Conservation (phyloP, 2,797 vertebrate genomes). For the Streptopelia turtur region DNA sequence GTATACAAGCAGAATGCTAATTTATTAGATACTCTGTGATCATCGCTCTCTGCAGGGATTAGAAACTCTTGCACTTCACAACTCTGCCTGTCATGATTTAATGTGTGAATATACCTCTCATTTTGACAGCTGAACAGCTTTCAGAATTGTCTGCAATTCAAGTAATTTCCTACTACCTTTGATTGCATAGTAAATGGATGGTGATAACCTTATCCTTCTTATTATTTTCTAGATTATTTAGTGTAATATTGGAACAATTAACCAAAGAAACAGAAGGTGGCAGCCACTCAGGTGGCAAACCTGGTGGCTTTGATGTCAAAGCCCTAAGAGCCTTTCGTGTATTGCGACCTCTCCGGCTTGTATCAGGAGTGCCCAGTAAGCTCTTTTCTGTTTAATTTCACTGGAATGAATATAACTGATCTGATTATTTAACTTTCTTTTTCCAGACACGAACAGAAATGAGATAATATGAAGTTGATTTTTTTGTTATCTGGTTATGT, state of each 20-base stretch:
- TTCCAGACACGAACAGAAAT: background rate
- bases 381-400: constrained; percentile 38
- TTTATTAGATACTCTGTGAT: background rate
- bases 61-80: background rate
- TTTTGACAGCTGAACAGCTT: background rate
- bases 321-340: constrained; percentile 99
- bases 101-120: background rate
- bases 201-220: constrained; percentile 40
- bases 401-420: background rate
- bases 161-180: constrained; percentile 15
- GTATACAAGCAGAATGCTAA: background rate
- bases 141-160: constrained; percentile 17
- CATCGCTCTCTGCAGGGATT: background rate
- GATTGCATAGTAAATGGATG: constrained; percentile 17
- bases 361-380: constrained; percentile 99
- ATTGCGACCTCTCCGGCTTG: constrained; percentile 95
- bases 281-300: constrained; percentile 91
- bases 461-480: background rate
- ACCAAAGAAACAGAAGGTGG: constrained; percentile 89
- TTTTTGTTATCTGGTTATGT: background rate
- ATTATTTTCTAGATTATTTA: constrained; percentile 89
- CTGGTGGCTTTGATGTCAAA: constrained; percentile 98
- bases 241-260: constrained; percentile 98
- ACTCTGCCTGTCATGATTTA: background rate
- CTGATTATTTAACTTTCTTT: background rate